Conservation (phyloP, 2,113 vertebrate species). For the Strigops habroptila region DNA sequence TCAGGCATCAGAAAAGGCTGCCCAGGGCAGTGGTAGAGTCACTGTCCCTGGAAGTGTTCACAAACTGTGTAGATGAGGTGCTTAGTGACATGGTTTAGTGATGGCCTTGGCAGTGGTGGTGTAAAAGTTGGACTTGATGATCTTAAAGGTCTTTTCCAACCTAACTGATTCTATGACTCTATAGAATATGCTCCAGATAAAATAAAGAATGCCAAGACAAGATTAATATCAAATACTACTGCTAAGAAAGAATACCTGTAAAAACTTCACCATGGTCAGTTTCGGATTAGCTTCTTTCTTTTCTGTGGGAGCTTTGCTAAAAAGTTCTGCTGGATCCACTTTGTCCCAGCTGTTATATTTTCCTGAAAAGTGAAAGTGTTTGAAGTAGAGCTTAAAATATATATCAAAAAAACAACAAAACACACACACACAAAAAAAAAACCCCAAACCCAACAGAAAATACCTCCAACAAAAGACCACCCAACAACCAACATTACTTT, state of each 20-base stretch:
- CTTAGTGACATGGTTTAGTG: neutral
- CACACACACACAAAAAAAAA: too few species aligned
- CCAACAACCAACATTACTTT: neutral
- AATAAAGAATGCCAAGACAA: neutral
- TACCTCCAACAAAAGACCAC: neutral
- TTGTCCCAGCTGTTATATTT: constrained; percentile 99
- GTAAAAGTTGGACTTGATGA: neutral
- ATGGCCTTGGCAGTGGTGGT: neutral
- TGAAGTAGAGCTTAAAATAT: neutral
- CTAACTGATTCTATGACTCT: neutral
- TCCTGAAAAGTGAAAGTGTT: constrained; percentile 69
- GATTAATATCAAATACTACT: neutral
- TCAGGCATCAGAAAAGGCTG: neutral
- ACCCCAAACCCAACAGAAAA: too few species aligned
- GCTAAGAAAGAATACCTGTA: constrained; percentile 79
- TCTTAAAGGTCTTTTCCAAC: neutral
- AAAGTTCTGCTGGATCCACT: constrained; percentile 96
- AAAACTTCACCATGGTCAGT: constrained; percentile 95
- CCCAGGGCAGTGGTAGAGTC: neutral
- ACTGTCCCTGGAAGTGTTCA: neutral
- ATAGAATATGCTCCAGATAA: neutral
- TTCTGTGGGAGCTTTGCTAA: constrained; percentile 95
- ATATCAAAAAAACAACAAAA: neutral
- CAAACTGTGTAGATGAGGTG: neutral
- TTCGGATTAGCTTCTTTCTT: constrained; percentile 99